Conservation (phyloP, 2,113 vertebrate species). For the Ptilonorhynchus violaceus region DNA sequence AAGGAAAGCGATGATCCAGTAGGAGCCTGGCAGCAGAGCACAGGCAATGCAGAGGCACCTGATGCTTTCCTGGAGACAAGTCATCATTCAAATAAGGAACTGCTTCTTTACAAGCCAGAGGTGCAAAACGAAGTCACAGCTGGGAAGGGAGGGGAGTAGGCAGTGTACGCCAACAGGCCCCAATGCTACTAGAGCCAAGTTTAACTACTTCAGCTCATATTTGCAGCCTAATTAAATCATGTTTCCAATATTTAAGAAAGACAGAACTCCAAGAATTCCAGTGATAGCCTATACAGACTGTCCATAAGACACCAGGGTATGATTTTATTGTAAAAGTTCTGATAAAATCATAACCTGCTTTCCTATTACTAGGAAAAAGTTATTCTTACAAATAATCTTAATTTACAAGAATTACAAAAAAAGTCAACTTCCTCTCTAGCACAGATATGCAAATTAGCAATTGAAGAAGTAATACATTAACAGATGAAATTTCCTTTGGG, state of each 20-base stretch:
- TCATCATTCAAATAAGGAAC: background rate
- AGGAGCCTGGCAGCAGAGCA: background rate
- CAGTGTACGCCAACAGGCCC: background rate
- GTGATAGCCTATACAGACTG: background rate
- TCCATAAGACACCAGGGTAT: background rate
- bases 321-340: background rate
- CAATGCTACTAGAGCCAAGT: background rate
- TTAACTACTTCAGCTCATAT: background rate
- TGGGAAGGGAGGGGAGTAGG: background rate
- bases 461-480: background rate
- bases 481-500: background rate
- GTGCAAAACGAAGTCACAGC: background rate
- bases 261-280: background rate
- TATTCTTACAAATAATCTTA: background rate
- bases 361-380: background rate
- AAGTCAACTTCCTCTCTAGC: background rate
- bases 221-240: background rate
- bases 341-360: background rate
- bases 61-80: background rate
- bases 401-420: background rate
- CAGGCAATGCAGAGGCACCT: background rate
- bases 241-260: background rate
- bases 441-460: background rate
- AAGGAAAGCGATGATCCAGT: background rate
- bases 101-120: background rate